Base-by-base conservation (phyloP, 2,888 invertebrate species). In the Aleiodes leptofemur region DNA sequence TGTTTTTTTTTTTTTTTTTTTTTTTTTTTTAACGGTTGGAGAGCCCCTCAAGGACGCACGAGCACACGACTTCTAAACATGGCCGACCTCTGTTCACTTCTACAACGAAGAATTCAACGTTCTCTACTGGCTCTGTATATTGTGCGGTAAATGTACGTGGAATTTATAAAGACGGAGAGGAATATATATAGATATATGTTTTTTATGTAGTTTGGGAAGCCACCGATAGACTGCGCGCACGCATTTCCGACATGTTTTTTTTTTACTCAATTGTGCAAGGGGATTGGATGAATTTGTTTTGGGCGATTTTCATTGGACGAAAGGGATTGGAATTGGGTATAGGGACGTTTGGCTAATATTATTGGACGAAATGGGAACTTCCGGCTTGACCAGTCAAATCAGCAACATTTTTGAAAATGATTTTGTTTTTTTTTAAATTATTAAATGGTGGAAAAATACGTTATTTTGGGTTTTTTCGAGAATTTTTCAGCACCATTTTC, bases 41-140 rank as follows among this genome's bases (percentile, higher is more conserved):
- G 83, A 77, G 83, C 83, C 80, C 81, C 84, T 85, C 87, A 87
- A 87, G 87, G 87, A 87, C 87, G 86, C 84, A 74, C 77, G 74
- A 64, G 71, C 76, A 77, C 77, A 77, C 57, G 71, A 75, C 79
- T 74, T 79, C 79, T 79, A 79, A 79, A 79, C 79, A 79, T 91
- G 91, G 91, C 43, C 91, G 91, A 90, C 90, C 86, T 23, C 5
- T 34, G 85, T 82, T 87, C 86, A 84, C 87, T 86, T 87, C 84
- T 23, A 23, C 23, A 23, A 84, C 43, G 43, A 43, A 43, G 11
- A 86, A 83, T 86, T 87, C 86, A 83, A 79, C 78, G 73, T 81
- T 81, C 43, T 43, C 43, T 43, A 43, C 43, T 43, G 43, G 23
- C 23, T 43, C 43, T 43, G 43, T 43, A 43, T 43, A 23, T 23